A percentile compares a stretch with the other conserved stretches of the same genome.
Evolutionary conservation across 2,888 invertebrate species (phyloP).

Genomic region (Meloe dianella): DNA sequence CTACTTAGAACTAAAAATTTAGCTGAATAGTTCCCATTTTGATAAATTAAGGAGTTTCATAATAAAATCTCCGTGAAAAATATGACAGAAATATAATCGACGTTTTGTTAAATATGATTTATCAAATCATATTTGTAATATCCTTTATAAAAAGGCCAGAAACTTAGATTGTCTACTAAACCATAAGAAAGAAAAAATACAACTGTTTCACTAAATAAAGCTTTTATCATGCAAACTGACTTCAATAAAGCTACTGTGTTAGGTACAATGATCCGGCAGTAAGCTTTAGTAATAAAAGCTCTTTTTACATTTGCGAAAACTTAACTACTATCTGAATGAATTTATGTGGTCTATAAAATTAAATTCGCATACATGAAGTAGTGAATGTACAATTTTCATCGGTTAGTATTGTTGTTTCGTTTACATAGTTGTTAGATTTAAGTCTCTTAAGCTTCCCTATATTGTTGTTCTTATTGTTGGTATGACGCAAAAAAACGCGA

Average conservation of each 20-base stretch:
- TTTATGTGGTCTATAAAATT: conserved; percentile 19
- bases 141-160: not conserved
- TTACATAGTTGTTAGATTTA: conserved; percentile 8
- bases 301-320: conserved; percentile 15
- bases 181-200: not conserved
- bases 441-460: conserved; percentile 11
- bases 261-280: conserved; percentile 8
- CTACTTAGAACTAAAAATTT: conserved; percentile 2
- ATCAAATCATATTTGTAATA: not conserved
- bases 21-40: not conserved
- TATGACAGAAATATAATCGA: not conserved
- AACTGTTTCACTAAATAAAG: not conserved
- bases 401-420: conserved; percentile 5
- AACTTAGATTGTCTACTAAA: not conserved
- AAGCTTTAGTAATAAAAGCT: conserved; percentile 19
- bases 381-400: not conserved
- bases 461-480: conserved; percentile 7
- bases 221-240: conserved; percentile 8
- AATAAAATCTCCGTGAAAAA: not conserved
- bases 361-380: conserved; percentile 16
- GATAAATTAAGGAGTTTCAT: not conserved
- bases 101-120: not conserved
- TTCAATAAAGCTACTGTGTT: conserved; percentile 7
- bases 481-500: conserved; percentile 26
- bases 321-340: conserved; percentile 15